Evolutionary conservation across 2,888 invertebrate species (phyloP), one percentile per base, ranked within the genome.

Genomic region (Junonia oenone): DNA sequence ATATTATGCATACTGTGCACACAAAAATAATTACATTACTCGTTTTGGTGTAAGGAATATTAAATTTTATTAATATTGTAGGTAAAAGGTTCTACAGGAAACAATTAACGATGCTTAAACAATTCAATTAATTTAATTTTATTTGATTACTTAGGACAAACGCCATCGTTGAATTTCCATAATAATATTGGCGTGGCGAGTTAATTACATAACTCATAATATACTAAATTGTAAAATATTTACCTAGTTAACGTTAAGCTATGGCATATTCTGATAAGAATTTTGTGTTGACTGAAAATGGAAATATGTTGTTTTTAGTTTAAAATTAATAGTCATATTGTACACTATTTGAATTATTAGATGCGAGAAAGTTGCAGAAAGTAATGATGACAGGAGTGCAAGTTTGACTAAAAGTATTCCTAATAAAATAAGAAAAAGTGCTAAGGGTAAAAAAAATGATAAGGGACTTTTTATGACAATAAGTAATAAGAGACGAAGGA

Each of bases 121-220:
- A 1, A 4, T n/a, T 15, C 27, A 1, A 33, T 15, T 22, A 22
- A 35, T 13, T 43, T 43, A 43, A 26, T 37, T 17, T 35, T 37
- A 45, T 27, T 48, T 52, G 14, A 37, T 45, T 48, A 51, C 33
- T 52, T 15, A 31, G 48, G 45, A 31, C 49, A 17, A 33, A 11
- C 2, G 31, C 11, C 45, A 33, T 48, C 19, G 5, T 26, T 4
- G 22, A 46, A 52, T 59, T 56, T 56, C 46, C 35, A 52, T 59
- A 31, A 29, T 13, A 51, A 53, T 40, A 53, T 40, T 33, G 46
- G 40, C 45, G 45, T 19, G 17, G 29, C 45, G 40, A 31, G 15
- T 19, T n/a, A n/a, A n/a, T n/a, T n/a, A n/a, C n/a, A n/a, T n/a
- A n/a, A n/a, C n/a, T n/a, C n/a, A n/a, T n/a, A 13, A n/a, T 13